Conservation (phyloP, 1,140 invertebrate species). For the Chironomus tepperi region DNA sequence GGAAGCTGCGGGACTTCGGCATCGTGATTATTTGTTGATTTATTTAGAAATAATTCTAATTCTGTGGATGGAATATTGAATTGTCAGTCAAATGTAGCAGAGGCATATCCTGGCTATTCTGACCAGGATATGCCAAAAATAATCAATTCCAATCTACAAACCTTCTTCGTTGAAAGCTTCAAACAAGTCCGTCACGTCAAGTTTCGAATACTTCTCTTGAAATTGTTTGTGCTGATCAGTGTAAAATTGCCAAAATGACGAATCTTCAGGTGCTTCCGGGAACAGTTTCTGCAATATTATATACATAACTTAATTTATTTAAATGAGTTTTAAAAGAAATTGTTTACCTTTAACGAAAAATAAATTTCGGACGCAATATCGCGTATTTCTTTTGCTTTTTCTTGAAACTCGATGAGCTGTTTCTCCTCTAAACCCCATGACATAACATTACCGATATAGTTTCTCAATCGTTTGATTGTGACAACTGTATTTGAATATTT, state of each 20-base stretch:
- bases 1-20: not conserved
- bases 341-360: slow-evolving; percentile 49
- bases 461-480: slow-evolving; percentile 58
- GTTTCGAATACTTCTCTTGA: not conserved
- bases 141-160: not conserved
- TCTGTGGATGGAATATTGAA: not conserved
- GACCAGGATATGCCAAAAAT: not conserved
- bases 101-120: not conserved
- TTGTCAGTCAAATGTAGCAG: no score
- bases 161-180: not conserved
- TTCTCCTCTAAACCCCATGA: slow-evolving; percentile 59
- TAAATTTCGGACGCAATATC: slow-evolving; percentile 55
- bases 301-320: not conserved
- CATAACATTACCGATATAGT: slow-evolving; percentile 64
- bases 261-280: not conserved
- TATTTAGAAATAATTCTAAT: not conserved
- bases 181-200: not conserved
- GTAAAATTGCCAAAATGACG: not conserved
- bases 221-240: not conserved
- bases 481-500: slow-evolving; percentile 77
- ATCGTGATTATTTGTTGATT: not conserved
- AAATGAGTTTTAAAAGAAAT: no score
- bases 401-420: slow-evolving; percentile 51
- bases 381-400: slow-evolving; percentile 56
- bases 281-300: not conserved